Percentiles rank a stretch among this genome's conserved stretches.
Conservation (phyloP, 1,140 invertebrate genomes). For the Nylanderia fulva region DNA sequence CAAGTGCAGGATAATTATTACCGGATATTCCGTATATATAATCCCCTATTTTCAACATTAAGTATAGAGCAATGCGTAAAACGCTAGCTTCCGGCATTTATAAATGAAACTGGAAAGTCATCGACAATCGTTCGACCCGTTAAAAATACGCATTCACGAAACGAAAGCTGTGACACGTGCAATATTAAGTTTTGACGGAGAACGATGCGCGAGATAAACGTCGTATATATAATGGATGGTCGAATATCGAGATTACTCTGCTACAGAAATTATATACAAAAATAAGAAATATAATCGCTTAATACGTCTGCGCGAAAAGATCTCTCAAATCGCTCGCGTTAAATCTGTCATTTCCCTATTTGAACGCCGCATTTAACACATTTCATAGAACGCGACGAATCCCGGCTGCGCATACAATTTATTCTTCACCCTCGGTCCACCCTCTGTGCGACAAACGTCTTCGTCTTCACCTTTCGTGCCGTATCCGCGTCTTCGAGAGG, state of each 20-base stretch:
- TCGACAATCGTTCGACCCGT: conserved; percentile 14
- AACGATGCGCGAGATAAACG: background rate
- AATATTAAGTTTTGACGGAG: background rate
- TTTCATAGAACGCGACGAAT: background rate
- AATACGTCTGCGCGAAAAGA: background rate
- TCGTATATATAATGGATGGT: background rate
- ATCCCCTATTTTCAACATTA: no score
- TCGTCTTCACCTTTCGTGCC: background rate
- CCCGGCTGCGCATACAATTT: conserved; percentile 14
- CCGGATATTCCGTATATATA: no score
- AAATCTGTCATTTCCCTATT: background rate
- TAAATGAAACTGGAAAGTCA: conserved; percentile 31
- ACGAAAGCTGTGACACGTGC: conserved; percentile 20
- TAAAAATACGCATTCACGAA: conserved; percentile 36
- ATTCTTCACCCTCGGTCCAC: background rate
- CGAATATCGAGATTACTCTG: conserved; percentile 15
- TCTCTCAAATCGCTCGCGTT: background rate
- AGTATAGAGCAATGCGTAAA: no score
- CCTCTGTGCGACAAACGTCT: background rate
- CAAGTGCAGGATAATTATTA: no score
- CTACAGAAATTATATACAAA: background rate
- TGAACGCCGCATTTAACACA: background rate
- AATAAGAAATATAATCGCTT: background rate
- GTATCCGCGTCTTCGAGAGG: conserved; percentile 65
- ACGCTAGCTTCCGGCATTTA: conserved; percentile 6